Conservation (phyloP, 1,140 invertebrate species). For the Uloborus diversus region DNA sequence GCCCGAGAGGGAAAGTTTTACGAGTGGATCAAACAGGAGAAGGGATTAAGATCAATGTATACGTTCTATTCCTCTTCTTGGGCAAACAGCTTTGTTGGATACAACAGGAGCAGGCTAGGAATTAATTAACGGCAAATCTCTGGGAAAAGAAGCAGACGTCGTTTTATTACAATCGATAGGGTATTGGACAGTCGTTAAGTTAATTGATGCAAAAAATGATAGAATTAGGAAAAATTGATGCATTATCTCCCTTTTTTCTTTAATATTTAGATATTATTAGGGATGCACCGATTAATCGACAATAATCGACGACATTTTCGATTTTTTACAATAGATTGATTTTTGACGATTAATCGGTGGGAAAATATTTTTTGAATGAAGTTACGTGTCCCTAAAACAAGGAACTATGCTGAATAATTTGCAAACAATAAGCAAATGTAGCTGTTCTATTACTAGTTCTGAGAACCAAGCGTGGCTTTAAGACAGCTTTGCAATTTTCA, state of each 20-base stretch:
- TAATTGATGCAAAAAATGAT: neutral
- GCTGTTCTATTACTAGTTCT: no score
- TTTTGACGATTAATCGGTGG: neutral
- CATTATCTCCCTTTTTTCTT: neutral
- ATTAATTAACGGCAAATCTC: slow-evolving; percentile 16
- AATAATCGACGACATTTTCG: neutral
- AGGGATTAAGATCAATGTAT: slow-evolving; percentile 9
- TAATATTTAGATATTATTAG: neutral
- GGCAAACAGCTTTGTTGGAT: neutral
- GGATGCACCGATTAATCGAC: neutral
- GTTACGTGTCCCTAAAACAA: no score
- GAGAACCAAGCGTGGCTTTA: no score
- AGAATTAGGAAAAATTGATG: neutral
- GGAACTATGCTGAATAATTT: no score
- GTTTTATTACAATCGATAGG: neutral
- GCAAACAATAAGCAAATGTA: no score
- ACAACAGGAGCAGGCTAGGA: neutral
- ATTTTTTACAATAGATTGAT: neutral
- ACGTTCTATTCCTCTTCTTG: neutral
- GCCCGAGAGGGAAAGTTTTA: neutral
- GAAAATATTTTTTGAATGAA: neutral
- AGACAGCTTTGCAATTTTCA: no score
- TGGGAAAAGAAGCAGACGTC: neutral
- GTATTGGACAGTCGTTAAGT: neutral
- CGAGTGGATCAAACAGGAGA: slow-evolving; percentile 26